A percentile compares a stretch with the other conserved stretches of the same genome.
phyloP scores from a whole-genome alignment of 2,797 vertebrate genomes.

The Prionace glauca region DNA sequence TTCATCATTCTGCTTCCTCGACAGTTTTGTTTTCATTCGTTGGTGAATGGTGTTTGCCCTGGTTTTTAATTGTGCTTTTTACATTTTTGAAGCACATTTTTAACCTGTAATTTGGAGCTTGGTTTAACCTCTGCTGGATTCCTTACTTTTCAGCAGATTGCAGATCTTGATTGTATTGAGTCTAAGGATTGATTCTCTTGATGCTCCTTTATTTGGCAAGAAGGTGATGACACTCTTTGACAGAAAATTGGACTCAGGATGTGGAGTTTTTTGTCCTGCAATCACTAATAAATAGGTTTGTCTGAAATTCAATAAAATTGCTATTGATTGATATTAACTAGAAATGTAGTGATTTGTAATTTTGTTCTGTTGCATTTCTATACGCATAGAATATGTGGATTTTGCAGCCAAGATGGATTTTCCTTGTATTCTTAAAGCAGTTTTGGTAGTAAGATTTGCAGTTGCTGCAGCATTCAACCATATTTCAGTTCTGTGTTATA shows the following conservation, averaged over 20 bases:
- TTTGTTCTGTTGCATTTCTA: not conserved
- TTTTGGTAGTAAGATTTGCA: not conserved
- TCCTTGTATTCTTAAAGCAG: not conserved
- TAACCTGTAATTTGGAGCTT: not conserved
- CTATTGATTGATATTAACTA: not conserved
- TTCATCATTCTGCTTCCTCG: not conserved
- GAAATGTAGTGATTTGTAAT: not conserved
- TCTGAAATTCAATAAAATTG: not conserved
- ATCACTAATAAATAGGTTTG: not conserved
- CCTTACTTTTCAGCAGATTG: not conserved
- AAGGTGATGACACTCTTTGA: not conserved
- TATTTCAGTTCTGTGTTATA: not conserved
- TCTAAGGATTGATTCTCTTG: not conserved
- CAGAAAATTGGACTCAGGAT: not conserved
- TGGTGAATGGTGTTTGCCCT: not conserved
- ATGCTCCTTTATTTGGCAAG: not conserved
- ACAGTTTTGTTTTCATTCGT: not conserved
- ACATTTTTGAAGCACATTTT: not conserved
- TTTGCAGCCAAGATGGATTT: not conserved
- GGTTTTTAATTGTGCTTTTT: not conserved
- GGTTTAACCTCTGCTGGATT: not conserved
- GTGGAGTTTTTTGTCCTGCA: not conserved
- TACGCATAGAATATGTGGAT: not conserved
- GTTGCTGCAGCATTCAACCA: not conserved
- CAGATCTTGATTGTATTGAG: not conserved